phyloP scores from a whole-genome alignment of 2,888 invertebrate species.

The Thecocarcelia acutangulata region DNA sequence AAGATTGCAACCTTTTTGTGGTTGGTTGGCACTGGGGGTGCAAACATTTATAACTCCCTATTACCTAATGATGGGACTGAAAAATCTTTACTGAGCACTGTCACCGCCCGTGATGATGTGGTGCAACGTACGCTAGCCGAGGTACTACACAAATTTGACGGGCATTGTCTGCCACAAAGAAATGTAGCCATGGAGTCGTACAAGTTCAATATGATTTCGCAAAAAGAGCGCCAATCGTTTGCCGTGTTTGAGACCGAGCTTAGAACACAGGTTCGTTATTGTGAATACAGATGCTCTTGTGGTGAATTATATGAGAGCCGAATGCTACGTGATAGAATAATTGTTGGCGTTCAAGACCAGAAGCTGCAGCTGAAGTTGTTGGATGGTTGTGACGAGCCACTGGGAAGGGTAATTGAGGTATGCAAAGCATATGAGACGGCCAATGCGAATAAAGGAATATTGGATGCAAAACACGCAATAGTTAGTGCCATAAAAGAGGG shows the following conservation, averaged over 20 bases:
- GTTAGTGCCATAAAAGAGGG: neutral
- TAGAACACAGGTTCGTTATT: conserved; percentile 34
- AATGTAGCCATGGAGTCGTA: neutral
- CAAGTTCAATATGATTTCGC: neutral
- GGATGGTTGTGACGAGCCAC: conserved; percentile 17
- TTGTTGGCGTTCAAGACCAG: conserved; percentile 59
- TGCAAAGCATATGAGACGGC: conserved; percentile 6
- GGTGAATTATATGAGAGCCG: conserved; percentile 42
- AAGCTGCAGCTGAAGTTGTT: conserved; percentile 36
- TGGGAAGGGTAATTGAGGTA: neutral
- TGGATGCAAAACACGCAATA: neutral
- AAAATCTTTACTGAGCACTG: neutral
- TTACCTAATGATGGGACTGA: neutral
- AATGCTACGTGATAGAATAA: conserved; percentile 56
- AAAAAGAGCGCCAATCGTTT: neutral
- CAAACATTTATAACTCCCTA: no score
- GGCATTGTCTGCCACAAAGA: conserved; percentile 1
- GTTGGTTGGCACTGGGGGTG: no score
- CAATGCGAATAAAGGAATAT: neutral
- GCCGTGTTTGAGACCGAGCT: neutral
- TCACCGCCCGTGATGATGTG: neutral
- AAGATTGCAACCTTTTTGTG: no score
- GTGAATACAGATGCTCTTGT: conserved; percentile 61
- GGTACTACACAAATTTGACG: neutral
- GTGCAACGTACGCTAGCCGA: neutral